These are phyloP conservation scores for Myrmecobius fasciatus DNA, from an alignment of 2,113 vertebrate genomes.

Conservation along the genomic window DNA sequence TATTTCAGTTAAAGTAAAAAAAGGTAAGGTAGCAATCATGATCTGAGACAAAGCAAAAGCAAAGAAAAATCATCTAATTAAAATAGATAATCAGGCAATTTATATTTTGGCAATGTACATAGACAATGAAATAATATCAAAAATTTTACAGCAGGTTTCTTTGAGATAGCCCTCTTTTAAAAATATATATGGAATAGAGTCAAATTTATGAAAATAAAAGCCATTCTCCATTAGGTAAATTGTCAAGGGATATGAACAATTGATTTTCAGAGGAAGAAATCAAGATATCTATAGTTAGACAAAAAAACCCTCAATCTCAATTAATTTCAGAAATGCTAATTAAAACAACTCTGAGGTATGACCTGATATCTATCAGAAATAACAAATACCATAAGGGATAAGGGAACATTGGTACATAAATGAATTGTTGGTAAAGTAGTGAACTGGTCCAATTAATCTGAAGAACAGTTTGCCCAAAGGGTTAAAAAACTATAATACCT, in stretches of 20 bases:
- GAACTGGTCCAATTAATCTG: not conserved
- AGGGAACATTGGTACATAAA: not conserved
- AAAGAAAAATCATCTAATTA: not conserved
- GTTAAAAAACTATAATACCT: not conserved
- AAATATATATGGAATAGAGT: not conserved
- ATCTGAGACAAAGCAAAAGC: not conserved
- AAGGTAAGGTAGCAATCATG: not conserved
- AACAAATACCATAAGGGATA: not conserved
- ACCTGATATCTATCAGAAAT: not conserved
- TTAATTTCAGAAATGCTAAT: not conserved
- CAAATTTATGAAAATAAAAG: not conserved
- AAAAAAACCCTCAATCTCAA: not conserved
- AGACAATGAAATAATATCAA: not conserved
- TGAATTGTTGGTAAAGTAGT: not conserved
- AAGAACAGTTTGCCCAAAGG: not conserved
- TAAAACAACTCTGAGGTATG: not conserved
- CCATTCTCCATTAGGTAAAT: not conserved
- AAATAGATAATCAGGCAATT: not conserved
- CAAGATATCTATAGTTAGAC: not conserved
- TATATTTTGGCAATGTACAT: not conserved
- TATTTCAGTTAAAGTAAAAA: not conserved
- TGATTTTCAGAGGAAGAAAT: not conserved
- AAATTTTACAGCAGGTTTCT: not conserved
- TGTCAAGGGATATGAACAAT: not conserved
- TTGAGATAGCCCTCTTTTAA: not conserved